phyloP scores from a whole-genome alignment of 1,140 invertebrate genomes.

The Drosophila quadrilineata region DNA sequence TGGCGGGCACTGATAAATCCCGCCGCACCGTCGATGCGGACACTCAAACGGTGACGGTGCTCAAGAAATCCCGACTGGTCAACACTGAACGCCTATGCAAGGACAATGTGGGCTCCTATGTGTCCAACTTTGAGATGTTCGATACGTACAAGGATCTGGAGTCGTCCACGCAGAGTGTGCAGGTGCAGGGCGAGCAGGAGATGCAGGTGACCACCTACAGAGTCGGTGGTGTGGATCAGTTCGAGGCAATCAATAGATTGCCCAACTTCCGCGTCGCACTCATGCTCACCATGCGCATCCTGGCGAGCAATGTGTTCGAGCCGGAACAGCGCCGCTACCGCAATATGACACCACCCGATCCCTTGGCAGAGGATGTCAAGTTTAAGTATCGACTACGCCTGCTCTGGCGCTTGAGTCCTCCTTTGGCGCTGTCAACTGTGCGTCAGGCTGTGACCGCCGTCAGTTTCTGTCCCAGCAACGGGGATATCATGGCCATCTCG shows the following conservation, averaged over 20 bases:
- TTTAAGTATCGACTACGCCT: slow-evolving; percentile 85
- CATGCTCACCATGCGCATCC: slow-evolving; percentile 85
- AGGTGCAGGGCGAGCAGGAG: slow-evolving; percentile 81
- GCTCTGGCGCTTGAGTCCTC: slow-evolving; percentile 84
- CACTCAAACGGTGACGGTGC: slow-evolving; percentile 84
- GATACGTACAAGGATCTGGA: slow-evolving; percentile 84
- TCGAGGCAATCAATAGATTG: slow-evolving; percentile 71
- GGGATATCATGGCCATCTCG: slow-evolving; percentile 86
- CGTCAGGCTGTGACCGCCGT: slow-evolving; percentile 83
- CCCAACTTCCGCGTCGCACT: slow-evolving; percentile 84
- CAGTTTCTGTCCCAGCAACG: slow-evolving; percentile 85
- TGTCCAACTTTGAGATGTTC: slow-evolving; percentile 88
- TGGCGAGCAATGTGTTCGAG: slow-evolving; percentile 86
- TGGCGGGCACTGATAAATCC: slow-evolving; percentile 84
- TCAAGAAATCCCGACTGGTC: slow-evolving; percentile 85
- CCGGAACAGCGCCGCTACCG: slow-evolving; percentile 86
- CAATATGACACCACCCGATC: slow-evolving; percentile 84
- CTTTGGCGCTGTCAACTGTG: neutral
- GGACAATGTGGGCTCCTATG: slow-evolving; percentile 84
- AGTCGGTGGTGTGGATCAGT: slow-evolving; percentile 70
- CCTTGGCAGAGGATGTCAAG: slow-evolving; percentile 83
- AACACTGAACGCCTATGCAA: slow-evolving; percentile 83
- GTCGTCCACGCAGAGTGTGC: slow-evolving; percentile 68
- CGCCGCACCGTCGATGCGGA: slow-evolving; percentile 85
- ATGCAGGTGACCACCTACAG: slow-evolving; percentile 76